These are phyloP conservation scores for Orycteropus afer DNA, from an alignment of 2,113 vertebrate genomes.

Conservation along the genomic window DNA sequence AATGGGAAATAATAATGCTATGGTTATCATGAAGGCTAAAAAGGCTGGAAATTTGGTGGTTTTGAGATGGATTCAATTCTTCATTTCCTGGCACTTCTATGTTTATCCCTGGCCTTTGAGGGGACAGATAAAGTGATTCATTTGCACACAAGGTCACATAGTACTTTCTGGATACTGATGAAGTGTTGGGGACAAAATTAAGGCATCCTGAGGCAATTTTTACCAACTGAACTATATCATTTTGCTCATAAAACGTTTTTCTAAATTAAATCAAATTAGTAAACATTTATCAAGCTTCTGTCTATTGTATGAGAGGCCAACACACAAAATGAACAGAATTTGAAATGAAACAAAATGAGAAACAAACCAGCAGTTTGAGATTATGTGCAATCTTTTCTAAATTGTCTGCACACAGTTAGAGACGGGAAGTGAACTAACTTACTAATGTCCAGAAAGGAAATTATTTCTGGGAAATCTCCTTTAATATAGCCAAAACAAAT, in stretches of 20 bases:
- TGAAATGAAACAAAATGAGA: conserved; percentile 63
- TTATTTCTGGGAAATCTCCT: conserved; percentile 65
- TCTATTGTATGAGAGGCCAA: neutral
- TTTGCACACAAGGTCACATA: conserved; percentile 55
- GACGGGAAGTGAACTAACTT: conserved; percentile 62
- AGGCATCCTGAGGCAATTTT: conserved; percentile 25
- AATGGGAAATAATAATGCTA: conserved; percentile 20
- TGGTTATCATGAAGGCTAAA: conserved; percentile 8
- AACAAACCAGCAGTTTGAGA: neutral
- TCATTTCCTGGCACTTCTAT: conserved; percentile 59
- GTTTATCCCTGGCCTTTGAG: conserved; percentile 62
- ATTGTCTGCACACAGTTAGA: conserved; percentile 55
- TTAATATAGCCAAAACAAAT: conserved; percentile 71
- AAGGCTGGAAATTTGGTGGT: neutral
- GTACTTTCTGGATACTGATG: conserved; percentile 33
- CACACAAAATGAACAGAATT: conserved; percentile 11
- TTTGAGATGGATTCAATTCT: conserved; percentile 32
- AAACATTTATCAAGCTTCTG: conserved; percentile 50
- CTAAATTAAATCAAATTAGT: conserved; percentile 57
- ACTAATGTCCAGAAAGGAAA: conserved; percentile 57
- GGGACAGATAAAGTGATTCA: conserved; percentile 72
- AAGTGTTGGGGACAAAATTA: conserved; percentile 22
- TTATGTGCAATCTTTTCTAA: conserved; percentile 42
- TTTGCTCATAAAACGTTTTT: conserved; percentile 18
- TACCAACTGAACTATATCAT: neutral